A percentile compares a stretch with the other conserved stretches of the same genome.
Evolutionary conservation across 2,888 invertebrate genomes (phyloP).

Genomic region (Cryptophagus acutangulus): DNA sequence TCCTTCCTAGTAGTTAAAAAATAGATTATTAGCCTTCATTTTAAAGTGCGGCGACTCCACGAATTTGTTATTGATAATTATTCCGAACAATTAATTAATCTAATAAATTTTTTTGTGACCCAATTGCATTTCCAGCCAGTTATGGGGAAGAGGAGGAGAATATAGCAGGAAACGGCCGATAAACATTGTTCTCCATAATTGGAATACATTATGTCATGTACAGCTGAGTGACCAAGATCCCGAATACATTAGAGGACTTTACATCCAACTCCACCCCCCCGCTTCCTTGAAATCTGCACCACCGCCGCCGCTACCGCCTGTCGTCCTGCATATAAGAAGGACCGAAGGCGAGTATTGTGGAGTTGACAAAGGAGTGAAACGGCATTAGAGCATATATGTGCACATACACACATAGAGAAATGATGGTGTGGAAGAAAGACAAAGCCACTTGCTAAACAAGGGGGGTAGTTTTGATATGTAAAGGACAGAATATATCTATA

Average conservation of each 20-base stretch:
- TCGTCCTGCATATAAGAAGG: background rate
- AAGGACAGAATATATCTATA: slow-evolving; percentile 19
- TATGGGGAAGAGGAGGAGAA: no score
- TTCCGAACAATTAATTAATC: no score
- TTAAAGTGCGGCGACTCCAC: no score
- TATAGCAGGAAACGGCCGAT: slow-evolving; percentile 18
- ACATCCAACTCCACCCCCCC: slow-evolving; percentile 32
- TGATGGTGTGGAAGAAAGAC: background rate
- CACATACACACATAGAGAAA: background rate
- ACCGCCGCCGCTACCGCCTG: no score
- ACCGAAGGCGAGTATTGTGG: background rate
- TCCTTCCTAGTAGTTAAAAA: no score
- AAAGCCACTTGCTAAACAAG: slow-evolving; percentile 1
- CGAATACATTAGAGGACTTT: slow-evolving; percentile 37
- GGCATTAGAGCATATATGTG: no score
- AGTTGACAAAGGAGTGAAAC: slow-evolving; percentile 19
- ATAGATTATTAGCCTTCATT: no score
- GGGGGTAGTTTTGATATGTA: slow-evolving; percentile 21
- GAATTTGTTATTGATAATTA: no score
- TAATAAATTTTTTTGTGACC: no score
- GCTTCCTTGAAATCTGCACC: no score
- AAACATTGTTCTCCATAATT: slow-evolving; percentile 36
- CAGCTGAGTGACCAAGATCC: slow-evolving; percentile 38
- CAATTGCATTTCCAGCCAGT: no score
- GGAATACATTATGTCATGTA: slow-evolving; percentile 38